Evolutionary conservation across 1,140 invertebrate genomes (phyloP), one percentile per base, ranked within the genome.

Genomic region (Drosophila nebulosa): DNA sequence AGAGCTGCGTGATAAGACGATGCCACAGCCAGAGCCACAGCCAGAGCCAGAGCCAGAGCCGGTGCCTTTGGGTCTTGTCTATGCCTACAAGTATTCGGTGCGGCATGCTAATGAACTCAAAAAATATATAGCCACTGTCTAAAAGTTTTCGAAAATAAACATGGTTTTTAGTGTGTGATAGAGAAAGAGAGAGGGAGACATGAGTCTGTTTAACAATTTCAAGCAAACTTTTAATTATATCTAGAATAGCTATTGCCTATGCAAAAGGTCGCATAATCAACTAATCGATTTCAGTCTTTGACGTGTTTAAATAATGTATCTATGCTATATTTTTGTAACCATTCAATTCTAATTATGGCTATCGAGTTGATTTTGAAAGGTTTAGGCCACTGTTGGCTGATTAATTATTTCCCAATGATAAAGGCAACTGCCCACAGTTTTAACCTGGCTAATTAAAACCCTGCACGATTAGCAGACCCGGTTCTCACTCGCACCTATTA

Each of bases 61-160:
- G 21, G 50, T n/a, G 56, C 36, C 57, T 39, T 74, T 62, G 72
- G 53, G 55, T 74, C 36, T 36, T 79, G 64, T 65, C 58, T 75
- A 62, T 75, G 72, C 53, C 46, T 42, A 59, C 42, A 69, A 60
- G 74, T 75, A 75, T 69, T 62, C 62, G 59, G 55, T 50, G 72
- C 16, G 36, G 60, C 65, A 80, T 80, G 78, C 83, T 86, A 85
- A 85, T 85, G 81, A 76, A 75, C 73, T 74, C 39, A 1, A 55
- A 26, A 74, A 74, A 74, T 35, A 58, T 58, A 21, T 32, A 18
- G 56, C 16, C 7, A 1, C 18, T 46, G 39, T 46, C 6, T 46
- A 46, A 46, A 46, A 46, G 39, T 46, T 46, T 46, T 46, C 9
- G 39, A 21, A 46, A 18, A 46, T 21, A 46, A 46, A 46, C 18